These are phyloP conservation scores for Salmo trutta DNA, from an alignment of 2,797 vertebrate genomes.

Conservation along the genomic window DNA sequence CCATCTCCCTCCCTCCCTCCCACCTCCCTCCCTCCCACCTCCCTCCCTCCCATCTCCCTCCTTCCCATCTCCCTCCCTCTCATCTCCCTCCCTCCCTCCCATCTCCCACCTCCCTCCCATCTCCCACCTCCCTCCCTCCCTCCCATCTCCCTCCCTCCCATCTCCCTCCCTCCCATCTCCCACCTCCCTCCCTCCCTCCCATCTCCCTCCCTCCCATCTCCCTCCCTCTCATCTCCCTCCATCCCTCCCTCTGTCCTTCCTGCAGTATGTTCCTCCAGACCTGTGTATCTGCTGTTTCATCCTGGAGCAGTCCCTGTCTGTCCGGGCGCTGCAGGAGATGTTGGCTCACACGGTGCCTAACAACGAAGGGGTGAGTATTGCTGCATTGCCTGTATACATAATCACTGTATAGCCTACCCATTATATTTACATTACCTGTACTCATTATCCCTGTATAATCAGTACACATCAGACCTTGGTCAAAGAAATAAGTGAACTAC, in stretches of 20 bases:
- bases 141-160: too few species aligned
- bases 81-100: neutral
- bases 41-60: too few species aligned
- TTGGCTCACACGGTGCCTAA: constrained; percentile 86
- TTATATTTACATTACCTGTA: too few species aligned
- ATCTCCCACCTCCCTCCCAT: neutral
- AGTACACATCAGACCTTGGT: too few species aligned
- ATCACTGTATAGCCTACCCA: neutral
- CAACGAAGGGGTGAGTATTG: constrained; percentile 89
- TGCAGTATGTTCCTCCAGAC: constrained; percentile 95
- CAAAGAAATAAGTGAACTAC: neutral
- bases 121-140: too few species aligned
- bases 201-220: neutral
- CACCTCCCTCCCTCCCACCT: too few species aligned
- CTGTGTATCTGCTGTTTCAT: constrained; percentile 96
- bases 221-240: constrained; percentile 11
- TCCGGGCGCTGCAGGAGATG: constrained; percentile 98
- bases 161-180: neutral
- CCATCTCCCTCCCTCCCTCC: too few species aligned
- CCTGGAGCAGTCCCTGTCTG: constrained; percentile 95
- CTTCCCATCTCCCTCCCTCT: neutral
- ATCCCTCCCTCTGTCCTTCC: constrained; percentile 17
- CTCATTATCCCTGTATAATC: too few species aligned
- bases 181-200: constrained; percentile 36
- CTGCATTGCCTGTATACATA: neutral